Base-by-base conservation (phyloP, 2,797 vertebrate genomes). In the Gallirallus australis region DNA sequence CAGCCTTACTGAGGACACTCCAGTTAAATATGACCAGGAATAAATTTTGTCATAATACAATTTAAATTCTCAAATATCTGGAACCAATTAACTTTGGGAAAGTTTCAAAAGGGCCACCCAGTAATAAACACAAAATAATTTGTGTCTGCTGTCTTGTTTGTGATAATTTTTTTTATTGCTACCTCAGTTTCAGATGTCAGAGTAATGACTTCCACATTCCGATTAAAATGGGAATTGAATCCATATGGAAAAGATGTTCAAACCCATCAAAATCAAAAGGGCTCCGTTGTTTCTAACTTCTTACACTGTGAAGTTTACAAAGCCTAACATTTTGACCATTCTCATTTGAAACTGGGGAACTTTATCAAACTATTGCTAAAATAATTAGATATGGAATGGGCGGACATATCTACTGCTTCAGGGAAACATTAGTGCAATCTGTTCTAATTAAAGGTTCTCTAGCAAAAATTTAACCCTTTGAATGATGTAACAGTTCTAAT, bases 191-290 rank as follows among this genome's bases (percentile, higher is more conserved):
- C 98, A 98, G 97, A 98, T 98, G 98, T 98, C 97, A 96, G 76
- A 96, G 89, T 98, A 98, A 98, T 98, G 97, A 98, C 97, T 98
- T 98, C 98, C 98, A 98, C 96, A 98, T 98, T 98, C 98, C 70
- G 97, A 98, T 98, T 98, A 98, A 98, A 98, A 98, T 94, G 96
- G 82, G 97, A 98, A 98, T 98, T 98, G 97, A 97, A 98, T 95
- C 97, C 98, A 98, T 95, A 98, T 98, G 98, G 96, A 96, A 96
- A 94, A 96, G 95, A 96, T 83, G 79, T 24, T 96, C 40, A 85
- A 79, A 61, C 76, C 84, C 82, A 91, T 95, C 87, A 94, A 95
- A 96, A 93, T 94, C 78, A 94, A 84, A 96, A 94, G 9, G 86
- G 81, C 91, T 95, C 93, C 68, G 9, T 93, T 75, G 94, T 68